phyloP scores from a whole-genome alignment of 1,140 invertebrate species.

The Microplitis mediator region DNA sequence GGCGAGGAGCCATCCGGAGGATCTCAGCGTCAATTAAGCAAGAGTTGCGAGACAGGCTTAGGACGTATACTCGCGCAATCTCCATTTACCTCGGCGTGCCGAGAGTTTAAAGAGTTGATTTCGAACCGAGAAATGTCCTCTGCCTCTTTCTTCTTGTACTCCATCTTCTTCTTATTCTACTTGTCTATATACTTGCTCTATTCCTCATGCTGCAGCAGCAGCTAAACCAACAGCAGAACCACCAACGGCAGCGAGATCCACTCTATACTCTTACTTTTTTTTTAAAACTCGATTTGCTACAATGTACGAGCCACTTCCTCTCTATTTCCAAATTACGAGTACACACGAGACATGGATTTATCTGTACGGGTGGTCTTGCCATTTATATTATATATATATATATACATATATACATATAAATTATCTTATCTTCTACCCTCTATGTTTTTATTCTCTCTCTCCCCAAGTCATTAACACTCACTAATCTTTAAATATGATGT shows the following conservation, averaged over 20 bases:
- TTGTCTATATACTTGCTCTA: not conserved
- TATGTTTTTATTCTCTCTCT: not conserved
- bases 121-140: slow-evolving; percentile 24
- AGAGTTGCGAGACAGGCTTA: slow-evolving; percentile 48
- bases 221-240: not conserved
- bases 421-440: too few species aligned
- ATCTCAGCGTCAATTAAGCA: slow-evolving; percentile 50
- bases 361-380: slow-evolving; percentile 21
- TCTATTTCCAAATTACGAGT: slow-evolving; percentile 5
- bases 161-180: slow-evolving; percentile 9
- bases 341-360: slow-evolving; percentile 8
- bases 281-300: not conserved
- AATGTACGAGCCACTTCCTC: slow-evolving; percentile 8
- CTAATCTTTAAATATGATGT: not conserved
- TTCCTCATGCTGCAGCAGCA: not conserved
- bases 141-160: slow-evolving; percentile 22
- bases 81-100: slow-evolving; percentile 41
- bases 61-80: slow-evolving; percentile 47
- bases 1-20: slow-evolving; percentile 36
- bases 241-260: not conserved
- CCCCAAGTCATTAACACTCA: too few species aligned
- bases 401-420: not conserved
- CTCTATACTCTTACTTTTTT: not conserved
- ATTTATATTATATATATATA: not conserved
- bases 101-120: slow-evolving; percentile 36